Evolutionary conservation across 2,113 vertebrate genomes (phyloP).

Genomic region (Halcyon malimbica): DNA sequence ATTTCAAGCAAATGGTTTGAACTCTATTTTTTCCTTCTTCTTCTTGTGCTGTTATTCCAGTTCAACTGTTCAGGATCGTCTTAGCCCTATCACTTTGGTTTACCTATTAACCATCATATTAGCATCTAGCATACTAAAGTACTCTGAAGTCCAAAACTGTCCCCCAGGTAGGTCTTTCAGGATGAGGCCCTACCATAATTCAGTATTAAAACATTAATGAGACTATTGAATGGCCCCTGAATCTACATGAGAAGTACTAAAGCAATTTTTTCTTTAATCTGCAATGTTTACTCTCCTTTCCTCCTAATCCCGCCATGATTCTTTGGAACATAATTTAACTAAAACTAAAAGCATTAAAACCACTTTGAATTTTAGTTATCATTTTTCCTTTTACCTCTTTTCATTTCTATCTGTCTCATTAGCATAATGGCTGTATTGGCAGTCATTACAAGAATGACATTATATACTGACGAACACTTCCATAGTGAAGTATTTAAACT

Average conservation of each 20-base stretch:
- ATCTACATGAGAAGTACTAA: neutral
- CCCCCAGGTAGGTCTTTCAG: neutral
- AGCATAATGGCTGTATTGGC: slow-evolving; percentile 49
- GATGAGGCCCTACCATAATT: neutral
- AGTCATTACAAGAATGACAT: slow-evolving; percentile 50
- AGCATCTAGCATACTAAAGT: neutral
- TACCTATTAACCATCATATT: neutral
- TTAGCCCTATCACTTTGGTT: neutral
- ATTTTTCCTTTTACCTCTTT: slow-evolving; percentile 21
- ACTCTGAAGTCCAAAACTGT: neutral
- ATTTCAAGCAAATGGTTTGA: neutral
- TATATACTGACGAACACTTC: slow-evolving; percentile 26
- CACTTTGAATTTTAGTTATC: slow-evolving; percentile 8
- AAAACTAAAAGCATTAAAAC: slow-evolving; percentile 13
- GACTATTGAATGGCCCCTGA: neutral
- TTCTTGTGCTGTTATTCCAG: neutral
- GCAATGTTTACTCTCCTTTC: slow-evolving; percentile 1
- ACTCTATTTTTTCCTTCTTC: neutral
- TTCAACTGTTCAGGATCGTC: neutral
- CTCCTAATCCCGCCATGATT: slow-evolving; percentile 15
- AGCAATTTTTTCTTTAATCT: neutral
- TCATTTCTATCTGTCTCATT: slow-evolving; percentile 50
- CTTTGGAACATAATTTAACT: slow-evolving; percentile 25
- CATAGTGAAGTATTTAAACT: slow-evolving; percentile 25
- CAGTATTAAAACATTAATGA: neutral